phyloP scores from a whole-genome alignment of 2,113 vertebrate genomes.

The Psammodynastes pulverulentus region DNA sequence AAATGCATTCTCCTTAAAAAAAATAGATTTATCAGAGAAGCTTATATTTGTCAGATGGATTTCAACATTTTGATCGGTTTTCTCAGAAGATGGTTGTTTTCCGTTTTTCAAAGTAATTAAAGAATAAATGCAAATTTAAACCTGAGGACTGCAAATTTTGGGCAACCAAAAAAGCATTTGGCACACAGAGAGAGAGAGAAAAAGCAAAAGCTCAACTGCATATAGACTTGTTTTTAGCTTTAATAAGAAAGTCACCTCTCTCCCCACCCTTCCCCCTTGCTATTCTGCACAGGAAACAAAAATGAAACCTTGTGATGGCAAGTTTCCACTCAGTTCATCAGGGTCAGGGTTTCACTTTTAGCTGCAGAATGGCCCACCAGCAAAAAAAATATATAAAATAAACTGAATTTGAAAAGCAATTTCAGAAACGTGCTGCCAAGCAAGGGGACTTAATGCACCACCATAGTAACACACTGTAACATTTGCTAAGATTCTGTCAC shows the following conservation, averaged over 20 bases:
- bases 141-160: not conserved
- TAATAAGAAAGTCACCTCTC: not conserved
- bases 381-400: not conserved
- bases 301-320: conserved; percentile 1
- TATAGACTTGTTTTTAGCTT: not conserved
- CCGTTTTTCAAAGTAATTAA: not conserved
- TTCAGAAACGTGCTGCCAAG: not conserved
- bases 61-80: not conserved
- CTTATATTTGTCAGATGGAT: not conserved
- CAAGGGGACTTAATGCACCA: not conserved
- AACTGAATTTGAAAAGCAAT: conserved; percentile 24
- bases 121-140: not conserved
- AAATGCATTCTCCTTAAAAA: not conserved
- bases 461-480: not conserved
- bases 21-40: not conserved
- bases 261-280: not conserved
- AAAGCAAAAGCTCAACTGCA: not conserved
- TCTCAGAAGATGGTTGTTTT: not conserved
- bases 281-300: not conserved
- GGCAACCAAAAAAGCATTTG: not conserved
- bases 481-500: conserved; percentile 4
- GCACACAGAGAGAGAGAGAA: no score
- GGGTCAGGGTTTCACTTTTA: not conserved
- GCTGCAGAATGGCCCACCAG: not conserved
- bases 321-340: not conserved